These are phyloP conservation scores for Nothobranchius furzeri DNA, from an alignment of 2,113 vertebrate species.

Conservation along the genomic window DNA sequence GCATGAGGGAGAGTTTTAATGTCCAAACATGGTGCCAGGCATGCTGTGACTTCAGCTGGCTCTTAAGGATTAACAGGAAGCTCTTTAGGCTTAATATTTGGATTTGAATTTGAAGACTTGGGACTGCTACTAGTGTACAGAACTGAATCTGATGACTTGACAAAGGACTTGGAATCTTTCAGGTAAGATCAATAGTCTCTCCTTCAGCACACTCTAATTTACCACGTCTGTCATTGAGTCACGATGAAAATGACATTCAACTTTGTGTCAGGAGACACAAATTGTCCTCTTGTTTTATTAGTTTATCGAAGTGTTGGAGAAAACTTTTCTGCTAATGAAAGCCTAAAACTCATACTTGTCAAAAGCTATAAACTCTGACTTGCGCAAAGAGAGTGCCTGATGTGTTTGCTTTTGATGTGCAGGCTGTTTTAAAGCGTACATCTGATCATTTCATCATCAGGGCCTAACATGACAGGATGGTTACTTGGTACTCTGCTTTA, in stretches of 20 bases:
- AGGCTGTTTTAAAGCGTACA: background rate
- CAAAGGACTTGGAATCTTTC: constrained; percentile 25
- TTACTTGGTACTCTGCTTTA: too few species aligned
- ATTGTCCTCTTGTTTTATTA: background rate
- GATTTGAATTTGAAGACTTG: constrained; percentile 26
- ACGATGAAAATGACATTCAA: background rate
- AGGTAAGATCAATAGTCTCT: constrained; percentile 47
- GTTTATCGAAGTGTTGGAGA: background rate
- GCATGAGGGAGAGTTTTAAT: constrained; percentile 23
- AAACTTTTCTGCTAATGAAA: background rate
- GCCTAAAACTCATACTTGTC: background rate
- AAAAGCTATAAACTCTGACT: constrained; percentile 5
- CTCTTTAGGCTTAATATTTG: constrained; percentile 25
- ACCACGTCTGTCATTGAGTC: background rate
- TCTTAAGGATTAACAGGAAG: constrained; percentile 18
- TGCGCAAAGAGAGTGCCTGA: constrained; percentile 46
- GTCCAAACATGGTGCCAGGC: constrained; percentile 16
- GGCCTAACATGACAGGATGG: too few species aligned
- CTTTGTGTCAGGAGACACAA: background rate
- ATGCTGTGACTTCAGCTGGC: constrained; percentile 23
- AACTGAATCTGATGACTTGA: constrained; percentile 52
- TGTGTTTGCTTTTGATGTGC: constrained; percentile 21
- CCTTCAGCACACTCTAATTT: background rate
- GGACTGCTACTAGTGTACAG: background rate
- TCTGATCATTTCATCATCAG: constrained; percentile 23